These are phyloP conservation scores for Platycnemis pennipes DNA, from an alignment of 2,888 invertebrate genomes.

Conservation along the genomic window DNA sequence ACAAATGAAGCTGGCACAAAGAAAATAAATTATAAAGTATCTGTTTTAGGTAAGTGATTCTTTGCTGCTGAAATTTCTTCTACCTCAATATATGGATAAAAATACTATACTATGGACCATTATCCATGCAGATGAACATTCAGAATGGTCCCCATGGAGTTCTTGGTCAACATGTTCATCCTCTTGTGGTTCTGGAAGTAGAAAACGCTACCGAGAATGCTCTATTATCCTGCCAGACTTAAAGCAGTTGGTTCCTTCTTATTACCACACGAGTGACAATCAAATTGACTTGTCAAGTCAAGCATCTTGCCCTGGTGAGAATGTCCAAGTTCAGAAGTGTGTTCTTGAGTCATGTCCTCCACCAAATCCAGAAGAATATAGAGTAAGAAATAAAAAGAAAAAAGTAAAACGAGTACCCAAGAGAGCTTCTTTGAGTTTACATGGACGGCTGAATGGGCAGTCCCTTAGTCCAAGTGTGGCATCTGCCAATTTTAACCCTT, in stretches of 20 bases:
- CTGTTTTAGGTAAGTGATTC: conserved; percentile 78
- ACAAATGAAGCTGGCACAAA: conserved; percentile 82
- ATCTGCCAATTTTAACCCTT: conserved; percentile 48
- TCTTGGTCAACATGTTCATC: conserved; percentile 79
- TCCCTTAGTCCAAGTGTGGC: conserved; percentile 70
- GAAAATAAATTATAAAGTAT: conserved; percentile 80
- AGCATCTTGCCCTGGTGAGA: conserved; percentile 77
- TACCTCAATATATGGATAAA: neutral
- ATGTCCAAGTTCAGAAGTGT: conserved; percentile 41
- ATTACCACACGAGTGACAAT: conserved; percentile 71
- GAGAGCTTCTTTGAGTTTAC: conserved; percentile 72
- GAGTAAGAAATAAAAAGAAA: conserved; percentile 32
- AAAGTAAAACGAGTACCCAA: conserved; percentile 69
- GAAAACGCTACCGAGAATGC: conserved; percentile 78
- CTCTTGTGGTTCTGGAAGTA: conserved; percentile 78
- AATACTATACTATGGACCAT: neutral
- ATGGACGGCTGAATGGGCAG: conserved; percentile 74
- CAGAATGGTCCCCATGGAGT: conserved; percentile 79
- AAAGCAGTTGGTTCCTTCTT: conserved; percentile 24
- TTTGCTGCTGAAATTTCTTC: neutral
- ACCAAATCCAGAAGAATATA: neutral
- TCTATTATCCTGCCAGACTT: conserved; percentile 65
- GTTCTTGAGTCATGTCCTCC: neutral
- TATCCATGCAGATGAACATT: conserved; percentile 71
- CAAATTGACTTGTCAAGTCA: conserved; percentile 78